These are phyloP conservation scores for Eptatretus atami DNA, from an alignment of 2,797 vertebrate genomes.

Conservation along the genomic window DNA sequence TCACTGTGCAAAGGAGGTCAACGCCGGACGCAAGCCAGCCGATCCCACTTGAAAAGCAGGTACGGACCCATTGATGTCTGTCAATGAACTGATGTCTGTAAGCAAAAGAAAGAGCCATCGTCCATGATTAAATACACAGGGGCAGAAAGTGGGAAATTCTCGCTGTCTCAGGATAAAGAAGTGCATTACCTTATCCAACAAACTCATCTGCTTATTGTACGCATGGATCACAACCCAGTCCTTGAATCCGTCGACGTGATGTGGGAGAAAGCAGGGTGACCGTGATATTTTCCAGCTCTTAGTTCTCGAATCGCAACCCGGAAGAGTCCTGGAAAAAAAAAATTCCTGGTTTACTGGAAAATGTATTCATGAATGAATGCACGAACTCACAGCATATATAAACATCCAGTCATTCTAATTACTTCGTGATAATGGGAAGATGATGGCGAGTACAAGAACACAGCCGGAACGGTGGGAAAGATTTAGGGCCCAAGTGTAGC, in stretches of 20 bases:
- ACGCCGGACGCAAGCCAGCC: slow-evolving; percentile 61
- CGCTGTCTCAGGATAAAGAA: background rate
- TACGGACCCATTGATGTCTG: slow-evolving; percentile 52
- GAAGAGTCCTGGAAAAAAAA: slow-evolving; percentile 3
- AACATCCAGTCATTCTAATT: slow-evolving; percentile 16
- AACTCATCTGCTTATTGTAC: slow-evolving; percentile 42
- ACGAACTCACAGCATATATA: no score
- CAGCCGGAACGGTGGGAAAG: slow-evolving; percentile 54
- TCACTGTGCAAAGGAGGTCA: slow-evolving; percentile 46
- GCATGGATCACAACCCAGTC: slow-evolving; percentile 53
- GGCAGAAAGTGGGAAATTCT: no score
- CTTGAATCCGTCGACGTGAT: slow-evolving; percentile 61
- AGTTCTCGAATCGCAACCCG: slow-evolving; percentile 56
- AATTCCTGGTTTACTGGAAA: background rate
- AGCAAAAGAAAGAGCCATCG: slow-evolving; percentile 1
- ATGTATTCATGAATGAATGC: no score
- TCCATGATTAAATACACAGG: no score
- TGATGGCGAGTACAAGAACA: slow-evolving; percentile 38
- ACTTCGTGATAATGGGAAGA: slow-evolving; percentile 34
- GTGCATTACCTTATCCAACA: slow-evolving; percentile 28
- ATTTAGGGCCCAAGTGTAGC: slow-evolving; percentile 39
- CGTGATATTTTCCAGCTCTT: slow-evolving; percentile 61
- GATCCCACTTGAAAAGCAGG: slow-evolving; percentile 54
- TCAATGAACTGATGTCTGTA: slow-evolving; percentile 41
- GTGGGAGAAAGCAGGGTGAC: slow-evolving; percentile 58